Evolutionary conservation across 2,888 invertebrate genomes (phyloP), one percentile per base, ranked within the genome.

Genomic region (Priocnemis perturbator): DNA sequence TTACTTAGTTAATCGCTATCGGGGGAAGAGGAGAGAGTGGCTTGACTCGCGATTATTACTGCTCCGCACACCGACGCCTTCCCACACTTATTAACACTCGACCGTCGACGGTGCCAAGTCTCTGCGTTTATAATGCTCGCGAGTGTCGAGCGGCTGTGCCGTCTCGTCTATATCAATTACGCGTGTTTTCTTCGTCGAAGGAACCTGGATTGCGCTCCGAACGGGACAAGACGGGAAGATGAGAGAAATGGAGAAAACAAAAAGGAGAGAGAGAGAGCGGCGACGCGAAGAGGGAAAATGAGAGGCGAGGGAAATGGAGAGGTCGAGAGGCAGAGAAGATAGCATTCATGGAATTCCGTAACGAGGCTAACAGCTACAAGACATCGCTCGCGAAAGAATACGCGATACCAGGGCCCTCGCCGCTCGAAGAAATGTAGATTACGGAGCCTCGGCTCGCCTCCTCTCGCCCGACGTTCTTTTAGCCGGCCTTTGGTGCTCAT

Each of bases 291-390:
- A 53, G 53, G 21, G 14, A 53, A 53, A 19, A 23, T 11, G 23
- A 15, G 50, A 64, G 53, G 57, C 53, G 53, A 23, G 23, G 60
- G 55, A 44, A 37, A 23, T 4, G 17, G 30, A 58, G 58, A 57
- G 67, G 59, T 57, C 45, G 30, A 55, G 7, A 67, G 70, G 0
- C 37, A 60, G 61, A 73, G 73, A 69, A 79, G 78, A 83, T 79
- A 82, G 79, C 71, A 82, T 84, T 84, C 83, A 80, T 74, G 83
- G 84, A 84, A 84, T 85, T 80, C 81, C 73, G 81, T 83, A 82
- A 84, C 83, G 81, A 85, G 82, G 60, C 69, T 67, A 69, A 72
- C 77, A 73, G 78, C 44, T 17, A 50, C 19, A 50, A 50, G 50
- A 50, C 50, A 17, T 17, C 50, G 50, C 17, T 17, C 50, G 50